Conservation (phyloP, 23 tunicate genomes). For the Clavelina lepadiformis region DNA sequence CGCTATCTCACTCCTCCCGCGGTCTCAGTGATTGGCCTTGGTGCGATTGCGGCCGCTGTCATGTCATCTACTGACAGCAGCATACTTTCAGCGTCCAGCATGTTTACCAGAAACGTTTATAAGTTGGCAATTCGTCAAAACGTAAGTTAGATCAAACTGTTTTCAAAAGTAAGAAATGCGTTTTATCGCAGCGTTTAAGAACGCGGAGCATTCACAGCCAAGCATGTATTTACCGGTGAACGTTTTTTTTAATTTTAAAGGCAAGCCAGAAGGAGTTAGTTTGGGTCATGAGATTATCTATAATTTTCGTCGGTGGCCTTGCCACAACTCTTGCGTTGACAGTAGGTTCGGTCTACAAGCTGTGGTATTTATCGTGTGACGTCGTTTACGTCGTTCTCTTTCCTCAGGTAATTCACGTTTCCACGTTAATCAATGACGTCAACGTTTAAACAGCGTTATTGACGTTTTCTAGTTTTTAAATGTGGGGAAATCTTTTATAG, state of each 20-base stretch:
- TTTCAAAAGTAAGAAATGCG: too few species aligned
- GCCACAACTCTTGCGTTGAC: slow-evolving; percentile 37
- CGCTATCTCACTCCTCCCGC: slow-evolving; percentile 52
- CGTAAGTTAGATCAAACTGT: slow-evolving; percentile 2
- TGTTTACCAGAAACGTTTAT: slow-evolving; percentile 64
- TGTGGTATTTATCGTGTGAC: slow-evolving; percentile 64
- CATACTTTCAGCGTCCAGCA: slow-evolving; percentile 55
- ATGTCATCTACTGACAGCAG: slow-evolving; percentile 81
- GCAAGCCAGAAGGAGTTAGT: slow-evolving; percentile 48
- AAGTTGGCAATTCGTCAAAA: slow-evolving; percentile 26
- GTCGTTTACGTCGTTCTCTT: slow-evolving; percentile 66
- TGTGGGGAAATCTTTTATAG: slow-evolving; percentile 18
- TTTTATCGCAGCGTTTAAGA: too few species aligned
- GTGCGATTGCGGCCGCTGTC: slow-evolving; percentile 74
- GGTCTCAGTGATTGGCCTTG: slow-evolving; percentile 67
- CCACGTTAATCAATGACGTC: too few species aligned
- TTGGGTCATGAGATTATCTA: slow-evolving; percentile 57
- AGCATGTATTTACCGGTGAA: too few species aligned
- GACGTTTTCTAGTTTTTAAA: too few species aligned
- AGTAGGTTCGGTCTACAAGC: slow-evolving; percentile 45
- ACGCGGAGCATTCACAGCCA: too few species aligned
- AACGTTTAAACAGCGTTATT: too few species aligned
- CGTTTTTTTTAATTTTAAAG: too few species aligned
- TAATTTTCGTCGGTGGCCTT: slow-evolving; percentile 25
- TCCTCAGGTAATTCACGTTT: slow-evolving; percentile 63